These are phyloP conservation scores for Falco punctatus DNA, from an alignment of 2,113 vertebrate genomes.

Conservation along the genomic window DNA sequence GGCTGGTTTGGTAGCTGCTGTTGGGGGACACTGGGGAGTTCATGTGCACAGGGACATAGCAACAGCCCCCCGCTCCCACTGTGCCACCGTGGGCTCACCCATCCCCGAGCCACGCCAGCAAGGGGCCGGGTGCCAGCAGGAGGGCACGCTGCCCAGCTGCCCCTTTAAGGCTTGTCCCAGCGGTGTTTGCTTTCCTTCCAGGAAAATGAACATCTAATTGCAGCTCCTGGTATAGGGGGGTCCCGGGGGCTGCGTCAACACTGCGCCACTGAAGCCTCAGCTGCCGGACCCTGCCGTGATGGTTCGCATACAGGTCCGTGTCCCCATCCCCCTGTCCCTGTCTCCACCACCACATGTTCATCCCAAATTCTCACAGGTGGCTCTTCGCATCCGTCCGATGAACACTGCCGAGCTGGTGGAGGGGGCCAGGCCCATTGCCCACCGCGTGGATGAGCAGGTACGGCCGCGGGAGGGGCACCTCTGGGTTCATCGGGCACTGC, in stretches of 20 bases:
- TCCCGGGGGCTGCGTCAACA: neutral
- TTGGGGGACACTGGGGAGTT: neutral
- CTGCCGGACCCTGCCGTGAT: neutral
- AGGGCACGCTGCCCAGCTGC: neutral
- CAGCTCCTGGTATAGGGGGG: neutral
- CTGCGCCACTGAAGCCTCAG: neutral
- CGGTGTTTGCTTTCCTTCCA: neutral
- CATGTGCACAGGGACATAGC: neutral
- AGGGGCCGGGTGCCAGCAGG: neutral
- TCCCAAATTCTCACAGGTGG: constrained; percentile 77
- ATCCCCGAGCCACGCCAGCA: neutral
- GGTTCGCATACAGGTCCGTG: neutral
- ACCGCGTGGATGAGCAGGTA: too few species aligned
- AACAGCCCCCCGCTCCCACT: too few species aligned
- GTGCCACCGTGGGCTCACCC: neutral
- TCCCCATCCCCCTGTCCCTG: neutral
- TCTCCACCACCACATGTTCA: neutral
- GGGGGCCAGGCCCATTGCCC: neutral
- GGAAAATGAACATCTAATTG: neutral
- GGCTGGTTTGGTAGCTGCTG: neutral
- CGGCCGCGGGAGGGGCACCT: too few species aligned
- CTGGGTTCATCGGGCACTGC: too few species aligned
- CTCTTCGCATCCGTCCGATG: constrained; percentile 88
- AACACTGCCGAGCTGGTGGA: constrained; percentile 86
- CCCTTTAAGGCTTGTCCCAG: neutral